Conservation (phyloP, 2,113 vertebrate genomes). For the Glaucidium brasilianum region DNA sequence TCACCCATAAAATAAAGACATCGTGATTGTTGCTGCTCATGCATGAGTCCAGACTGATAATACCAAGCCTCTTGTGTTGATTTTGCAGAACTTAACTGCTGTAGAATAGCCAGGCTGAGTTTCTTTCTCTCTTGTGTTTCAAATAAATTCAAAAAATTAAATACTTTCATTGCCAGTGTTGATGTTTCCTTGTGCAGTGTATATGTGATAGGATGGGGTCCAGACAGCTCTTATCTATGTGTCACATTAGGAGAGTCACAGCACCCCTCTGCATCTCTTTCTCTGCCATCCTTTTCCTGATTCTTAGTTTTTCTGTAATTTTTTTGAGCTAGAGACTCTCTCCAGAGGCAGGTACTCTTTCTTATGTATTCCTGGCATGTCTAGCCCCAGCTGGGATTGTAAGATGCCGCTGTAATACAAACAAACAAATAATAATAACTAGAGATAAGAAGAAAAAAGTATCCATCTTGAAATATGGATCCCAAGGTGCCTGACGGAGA, state of each 20-base stretch:
- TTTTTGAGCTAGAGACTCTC: not conserved
- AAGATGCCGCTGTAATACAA: constrained; percentile 51
- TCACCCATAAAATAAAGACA: not conserved
- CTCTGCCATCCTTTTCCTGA: not conserved
- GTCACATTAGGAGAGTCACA: not conserved
- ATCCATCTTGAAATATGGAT: constrained; percentile 55
- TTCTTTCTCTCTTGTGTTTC: not conserved
- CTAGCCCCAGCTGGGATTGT: constrained; percentile 44
- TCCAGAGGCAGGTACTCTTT: constrained; percentile 23
- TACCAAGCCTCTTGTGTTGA: not conserved
- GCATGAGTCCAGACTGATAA: not conserved
- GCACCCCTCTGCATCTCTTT: not conserved
- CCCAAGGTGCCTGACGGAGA: constrained; percentile 39
- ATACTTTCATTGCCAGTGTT: not conserved
- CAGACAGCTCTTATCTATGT: not conserved
- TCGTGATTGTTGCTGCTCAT: not conserved
- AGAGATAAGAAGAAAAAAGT: constrained; percentile 58
- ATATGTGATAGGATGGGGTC: not conserved
- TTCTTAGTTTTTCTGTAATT: not conserved
- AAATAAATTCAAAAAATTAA: not conserved
- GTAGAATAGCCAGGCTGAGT: not conserved
- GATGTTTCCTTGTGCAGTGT: not conserved
- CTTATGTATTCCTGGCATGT: constrained; percentile 19
- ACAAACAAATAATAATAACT: constrained; percentile 65
- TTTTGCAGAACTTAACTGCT: not conserved